Conservation (phyloP, 2,113 vertebrate genomes). For the Solenodon paradoxus region DNA sequence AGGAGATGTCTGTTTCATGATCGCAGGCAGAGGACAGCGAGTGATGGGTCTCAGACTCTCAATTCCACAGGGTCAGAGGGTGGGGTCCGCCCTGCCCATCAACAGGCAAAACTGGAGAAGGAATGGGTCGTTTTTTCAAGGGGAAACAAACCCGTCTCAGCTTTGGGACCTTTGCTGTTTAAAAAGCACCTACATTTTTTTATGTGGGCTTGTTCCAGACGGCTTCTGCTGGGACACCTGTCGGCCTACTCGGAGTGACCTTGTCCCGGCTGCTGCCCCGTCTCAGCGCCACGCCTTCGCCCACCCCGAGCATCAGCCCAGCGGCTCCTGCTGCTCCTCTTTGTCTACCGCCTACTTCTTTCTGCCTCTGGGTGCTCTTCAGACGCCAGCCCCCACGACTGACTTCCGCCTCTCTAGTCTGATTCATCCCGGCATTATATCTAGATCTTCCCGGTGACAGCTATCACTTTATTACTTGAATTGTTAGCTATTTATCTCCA, state of each 20-base stretch:
- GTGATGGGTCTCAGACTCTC: background rate
- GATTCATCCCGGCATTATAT: background rate
- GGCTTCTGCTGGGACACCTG: background rate
- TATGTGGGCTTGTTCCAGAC: background rate
- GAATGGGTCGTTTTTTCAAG: background rate
- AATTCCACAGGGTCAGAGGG: background rate
- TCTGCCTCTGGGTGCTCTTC: background rate
- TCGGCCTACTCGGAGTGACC: background rate
- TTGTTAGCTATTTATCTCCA: constrained; percentile 31
- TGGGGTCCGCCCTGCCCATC: too few species aligned
- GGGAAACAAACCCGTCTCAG: background rate
- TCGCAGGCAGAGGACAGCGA: accelerated
- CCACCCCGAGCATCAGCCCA: accelerated
- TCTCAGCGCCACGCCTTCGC: background rate
- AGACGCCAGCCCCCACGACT: background rate
- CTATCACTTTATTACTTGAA: background rate
- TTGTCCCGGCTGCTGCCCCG: accelerated
- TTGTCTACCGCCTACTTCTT: background rate
- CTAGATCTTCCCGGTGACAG: background rate
- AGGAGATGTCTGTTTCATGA: accelerated
- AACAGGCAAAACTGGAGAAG: background rate
- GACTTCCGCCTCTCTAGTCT: background rate
- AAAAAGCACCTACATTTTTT: background rate
- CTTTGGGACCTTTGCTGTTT: background rate
- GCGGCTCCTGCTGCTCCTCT: accelerated